Conservation (phyloP, 2,888 invertebrate genomes). For the Fissipunctia ypsillon region DNA sequence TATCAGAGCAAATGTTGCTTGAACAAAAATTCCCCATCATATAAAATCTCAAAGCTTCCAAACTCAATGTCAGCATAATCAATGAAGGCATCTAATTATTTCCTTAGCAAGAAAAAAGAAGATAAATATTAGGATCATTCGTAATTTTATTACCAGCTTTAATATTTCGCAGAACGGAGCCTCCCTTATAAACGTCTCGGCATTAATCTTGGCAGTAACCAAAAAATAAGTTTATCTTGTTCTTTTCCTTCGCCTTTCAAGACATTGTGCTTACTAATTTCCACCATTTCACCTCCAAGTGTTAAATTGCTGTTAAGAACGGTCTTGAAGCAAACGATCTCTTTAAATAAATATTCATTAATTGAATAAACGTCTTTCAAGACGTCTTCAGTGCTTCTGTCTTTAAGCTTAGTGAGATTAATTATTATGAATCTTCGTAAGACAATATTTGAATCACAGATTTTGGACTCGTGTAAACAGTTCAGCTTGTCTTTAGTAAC, state of each 20-base stretch:
- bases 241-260: conserved; percentile 23
- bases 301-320: conserved; percentile 46
- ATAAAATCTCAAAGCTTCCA: background rate
- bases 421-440: conserved; percentile 52
- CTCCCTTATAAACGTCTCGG: conserved; percentile 30
- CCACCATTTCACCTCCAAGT: conserved; percentile 34
- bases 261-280: conserved; percentile 41
- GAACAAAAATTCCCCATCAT: background rate
- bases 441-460: conserved; percentile 61
- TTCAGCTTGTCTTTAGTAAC: conserved; percentile 32
- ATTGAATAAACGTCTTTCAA: conserved; percentile 49
- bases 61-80: conserved; percentile 24
- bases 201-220: conserved; percentile 36
- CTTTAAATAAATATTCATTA: conserved; percentile 61
- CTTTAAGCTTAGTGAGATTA: conserved; percentile 48
- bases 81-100: conserved; percentile 30
- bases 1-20: background rate
- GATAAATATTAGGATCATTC: conserved; percentile 44
- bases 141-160: conserved; percentile 52
- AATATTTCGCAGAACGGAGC: conserved; percentile 26
- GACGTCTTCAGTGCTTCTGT: conserved; percentile 37
- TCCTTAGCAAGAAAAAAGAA: conserved; percentile 13
- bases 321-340: conserved; percentile 34
- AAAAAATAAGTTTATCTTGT: conserved; percentile 40
- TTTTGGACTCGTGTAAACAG: conserved; percentile 43